Percentiles rank a stretch among this genome's conserved stretches.
Evolutionary conservation across 37 sponge, comb jelly and placozoan species (phyloP).

Genomic region (Ianthella basta): DNA sequence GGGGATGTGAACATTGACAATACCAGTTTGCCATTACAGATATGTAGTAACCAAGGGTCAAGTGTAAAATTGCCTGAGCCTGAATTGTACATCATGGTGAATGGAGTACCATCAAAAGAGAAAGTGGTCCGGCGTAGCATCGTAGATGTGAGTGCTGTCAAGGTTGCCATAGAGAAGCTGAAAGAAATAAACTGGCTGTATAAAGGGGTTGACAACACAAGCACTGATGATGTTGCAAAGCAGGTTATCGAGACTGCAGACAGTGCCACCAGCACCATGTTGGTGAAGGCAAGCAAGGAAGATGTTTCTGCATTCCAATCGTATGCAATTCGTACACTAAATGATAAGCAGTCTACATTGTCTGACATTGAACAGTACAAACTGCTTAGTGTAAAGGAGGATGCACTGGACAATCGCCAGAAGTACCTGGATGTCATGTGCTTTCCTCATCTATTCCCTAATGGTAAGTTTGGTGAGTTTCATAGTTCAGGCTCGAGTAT

Average conservation of each 20-base stretch:
- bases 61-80: conserved; percentile 29
- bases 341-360: too few relatives aligned
- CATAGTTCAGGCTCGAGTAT: too few relatives aligned
- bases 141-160: conserved; percentile 37
- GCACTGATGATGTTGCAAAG: conserved; percentile 46
- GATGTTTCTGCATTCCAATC: too few relatives aligned
- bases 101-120: conserved; percentile 45
- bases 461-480: too few relatives aligned
- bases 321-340: too few relatives aligned
- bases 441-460: too few relatives aligned
- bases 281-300: conserved; percentile 23
- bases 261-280: conserved; percentile 33
- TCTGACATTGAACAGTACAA: too few relatives aligned
- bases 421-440: too few relatives aligned
- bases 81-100: conserved; percentile 48
- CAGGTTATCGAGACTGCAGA: conserved; percentile 43
- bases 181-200: conserved; percentile 65
- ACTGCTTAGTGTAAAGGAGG: too few relatives aligned
- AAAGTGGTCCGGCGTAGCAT: conserved; percentile 50
- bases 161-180: conserved; percentile 32
- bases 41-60: too few relatives aligned
- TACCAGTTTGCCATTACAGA: too few relatives aligned
- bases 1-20: background rate
- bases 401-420: too few relatives aligned
- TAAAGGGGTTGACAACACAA: conserved; percentile 27